Evolutionary conservation across 2,797 vertebrate species (phyloP), one percentile per base, ranked within the genome.

Genomic region (Schizopygopsis pylzovi): DNA sequence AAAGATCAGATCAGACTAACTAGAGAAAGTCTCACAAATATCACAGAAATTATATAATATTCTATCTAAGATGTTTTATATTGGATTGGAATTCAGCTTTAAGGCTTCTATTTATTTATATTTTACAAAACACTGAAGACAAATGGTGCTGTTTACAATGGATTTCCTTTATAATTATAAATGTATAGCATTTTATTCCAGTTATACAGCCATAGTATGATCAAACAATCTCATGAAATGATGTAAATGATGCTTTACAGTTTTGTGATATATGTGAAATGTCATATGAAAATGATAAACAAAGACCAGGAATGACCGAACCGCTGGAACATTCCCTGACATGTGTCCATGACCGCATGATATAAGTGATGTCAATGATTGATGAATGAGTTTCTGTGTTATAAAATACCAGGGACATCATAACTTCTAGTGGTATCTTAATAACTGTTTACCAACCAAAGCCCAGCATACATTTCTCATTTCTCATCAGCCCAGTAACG

Each of bases 371-470:
- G 41, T 33, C 20, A 79, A 63, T 65, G n/a, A 79, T 33, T 65
- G 59, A 79, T 65, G 41, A 79, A 63, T 7, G 45, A 39, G 28
- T 68, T 49, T 45, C 78, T 81, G 61, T 81, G 43, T 80, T 13
- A 80, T 37, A 80, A 47, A 63, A 22, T 3, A 11, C 12, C 41
- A 47, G 18, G 7, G 9, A 61, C 43, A 47, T 73, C 25, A 56
- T 0, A 78, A 63, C 45, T 22, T 16, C 13, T 6, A 28, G 41
- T 13, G 15, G n/a, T 16, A 65, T 65, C 10, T 12, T 67, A 45
- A 49, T 1, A 4, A 22, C 11, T 65, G 15, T 65, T 39, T 28
- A 28, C 15, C 9, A 45, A 47, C 78, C 61, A 65, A 49, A 52
- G 28, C 43, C 6, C n/a, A 39, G 11, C 8, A 28, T 15, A 4